Conservation (phyloP, 2,797 vertebrate species). For the Hafferia zeledoni region DNA sequence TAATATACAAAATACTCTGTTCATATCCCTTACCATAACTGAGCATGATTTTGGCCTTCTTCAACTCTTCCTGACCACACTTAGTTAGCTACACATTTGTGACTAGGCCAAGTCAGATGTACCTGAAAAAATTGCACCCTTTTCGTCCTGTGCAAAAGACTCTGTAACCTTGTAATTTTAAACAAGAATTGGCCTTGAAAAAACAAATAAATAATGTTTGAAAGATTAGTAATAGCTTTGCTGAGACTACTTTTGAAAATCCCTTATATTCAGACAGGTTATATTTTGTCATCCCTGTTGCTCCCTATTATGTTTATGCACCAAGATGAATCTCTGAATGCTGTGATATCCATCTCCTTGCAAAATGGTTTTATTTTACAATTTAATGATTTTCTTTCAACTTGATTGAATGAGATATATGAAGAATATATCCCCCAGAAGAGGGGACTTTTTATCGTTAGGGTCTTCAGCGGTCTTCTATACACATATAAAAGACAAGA, state of each 20-base stretch:
- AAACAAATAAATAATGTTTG: background rate
- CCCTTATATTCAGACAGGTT: background rate
- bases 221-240: background rate
- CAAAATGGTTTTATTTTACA: background rate
- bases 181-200: background rate
- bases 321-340: background rate
- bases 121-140: background rate
- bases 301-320: background rate
- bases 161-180: background rate
- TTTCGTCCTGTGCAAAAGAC: background rate
- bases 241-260: background rate
- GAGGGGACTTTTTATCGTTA: background rate
- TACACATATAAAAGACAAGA: background rate
- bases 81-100: background rate
- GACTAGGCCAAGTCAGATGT: background rate
- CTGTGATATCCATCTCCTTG: background rate
- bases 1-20: background rate
- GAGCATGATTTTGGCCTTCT: background rate
- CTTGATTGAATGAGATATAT: background rate
- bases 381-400: background rate
- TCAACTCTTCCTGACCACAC: background rate
- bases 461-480: background rate
- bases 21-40: background rate
- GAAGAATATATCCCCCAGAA: background rate
- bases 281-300: background rate